Percentiles rank a stretch among this genome's conserved stretches.
Evolutionary conservation across 2,888 invertebrate genomes (phyloP).

Genomic region (Phortica okadai): DNA sequence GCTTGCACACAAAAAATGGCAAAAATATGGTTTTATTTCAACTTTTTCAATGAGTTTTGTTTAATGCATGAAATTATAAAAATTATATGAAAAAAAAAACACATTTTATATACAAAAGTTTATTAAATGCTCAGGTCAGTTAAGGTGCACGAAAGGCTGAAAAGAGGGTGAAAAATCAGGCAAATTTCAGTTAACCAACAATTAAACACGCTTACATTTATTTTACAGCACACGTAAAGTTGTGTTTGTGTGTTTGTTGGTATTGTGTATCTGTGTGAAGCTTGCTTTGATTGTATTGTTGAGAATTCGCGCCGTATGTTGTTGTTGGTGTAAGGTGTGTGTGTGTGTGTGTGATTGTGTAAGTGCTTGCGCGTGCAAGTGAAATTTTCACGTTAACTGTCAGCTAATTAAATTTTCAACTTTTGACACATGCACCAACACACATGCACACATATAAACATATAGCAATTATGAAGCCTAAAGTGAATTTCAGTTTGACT

Average conservation of each 20-base stretch:
- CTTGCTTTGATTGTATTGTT: too few species aligned
- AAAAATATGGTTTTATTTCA: slow-evolving; percentile 18
- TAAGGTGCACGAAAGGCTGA: too few species aligned
- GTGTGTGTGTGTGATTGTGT: not conserved
- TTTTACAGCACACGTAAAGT: too few species aligned
- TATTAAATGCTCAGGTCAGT: too few species aligned
- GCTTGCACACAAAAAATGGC: not conserved
- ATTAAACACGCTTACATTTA: not conserved
- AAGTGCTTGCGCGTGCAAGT: not conserved
- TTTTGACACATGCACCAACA: slow-evolving; percentile 25
- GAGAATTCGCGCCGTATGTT: not conserved
- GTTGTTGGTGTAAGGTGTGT: not conserved
- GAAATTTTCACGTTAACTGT: slow-evolving; percentile 25
- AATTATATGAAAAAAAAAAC: not conserved
- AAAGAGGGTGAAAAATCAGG: not conserved
- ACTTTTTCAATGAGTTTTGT: slow-evolving; percentile 15
- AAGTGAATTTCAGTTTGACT: not conserved
- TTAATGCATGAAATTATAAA: not conserved
- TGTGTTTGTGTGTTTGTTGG: not conserved
- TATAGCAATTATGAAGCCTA: slow-evolving; percentile 4
- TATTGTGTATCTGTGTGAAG: too few species aligned
- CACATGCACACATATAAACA: slow-evolving; percentile 8
- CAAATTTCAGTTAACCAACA: slow-evolving; percentile 9
- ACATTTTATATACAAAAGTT: not conserved
- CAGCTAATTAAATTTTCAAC: slow-evolving; percentile 32